phyloP scores from a whole-genome alignment of 37 sponge, comb jelly and placozoan species.

The Cliona cf. orientalis region DNA sequence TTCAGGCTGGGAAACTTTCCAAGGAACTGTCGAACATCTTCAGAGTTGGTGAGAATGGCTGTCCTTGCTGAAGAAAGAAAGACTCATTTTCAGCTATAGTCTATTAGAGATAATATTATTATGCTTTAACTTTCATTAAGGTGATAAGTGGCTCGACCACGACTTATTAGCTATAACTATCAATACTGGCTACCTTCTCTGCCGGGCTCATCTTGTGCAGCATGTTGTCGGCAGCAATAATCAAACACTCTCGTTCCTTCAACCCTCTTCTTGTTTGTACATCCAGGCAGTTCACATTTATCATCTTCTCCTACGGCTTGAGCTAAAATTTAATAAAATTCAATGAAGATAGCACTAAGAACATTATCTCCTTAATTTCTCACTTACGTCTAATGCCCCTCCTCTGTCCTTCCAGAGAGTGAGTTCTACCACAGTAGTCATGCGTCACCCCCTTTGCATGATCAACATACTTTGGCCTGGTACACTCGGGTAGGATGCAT shows the following conservation, averaged over 20 bases:
- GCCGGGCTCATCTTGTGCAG: conserved; percentile 46
- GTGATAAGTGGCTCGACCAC: no score
- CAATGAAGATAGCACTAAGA: no score
- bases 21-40: conserved; percentile 65
- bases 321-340: conserved; percentile 1
- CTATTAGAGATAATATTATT: no score
- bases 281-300: conserved; percentile 61
- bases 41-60: conserved; percentile 33
- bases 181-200: conserved; percentile 49
- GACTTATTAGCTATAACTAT: no score
- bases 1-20: conserved; percentile 52
- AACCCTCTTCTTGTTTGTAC: conserved; percentile 25
- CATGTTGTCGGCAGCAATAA: conserved; percentile 64
- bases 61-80: no score
- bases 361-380: no score
- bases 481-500: conserved; percentile 74
- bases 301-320: conserved; percentile 10
- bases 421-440: conserved; percentile 76
- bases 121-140: no score
- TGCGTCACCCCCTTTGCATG: conserved; percentile 11
- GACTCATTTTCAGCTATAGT: no score
- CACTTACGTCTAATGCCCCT: conserved; percentile 59
- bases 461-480: conserved; percentile 22
- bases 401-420: conserved; percentile 59
- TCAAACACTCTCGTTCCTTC: conserved; percentile 38